Evolutionary conservation across 2,888 invertebrate species (phyloP), one percentile per base, ranked within the genome.

Genomic region (Lasioglossum marginatum): DNA sequence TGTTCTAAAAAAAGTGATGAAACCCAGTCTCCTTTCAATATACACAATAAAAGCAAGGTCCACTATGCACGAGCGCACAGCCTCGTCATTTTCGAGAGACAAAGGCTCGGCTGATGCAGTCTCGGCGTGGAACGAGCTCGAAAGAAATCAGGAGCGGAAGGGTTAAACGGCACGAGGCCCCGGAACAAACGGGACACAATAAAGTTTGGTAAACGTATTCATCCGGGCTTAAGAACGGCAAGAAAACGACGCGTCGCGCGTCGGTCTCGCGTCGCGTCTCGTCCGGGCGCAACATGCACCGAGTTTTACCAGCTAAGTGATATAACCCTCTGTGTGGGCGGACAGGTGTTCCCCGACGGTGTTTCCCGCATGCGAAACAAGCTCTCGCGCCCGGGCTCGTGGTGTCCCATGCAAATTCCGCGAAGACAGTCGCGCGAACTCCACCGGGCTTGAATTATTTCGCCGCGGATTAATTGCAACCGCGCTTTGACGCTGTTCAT

Each of bases 271-370:
- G 23, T 57, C 57, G 45, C 48, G 19, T 79, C 31, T 16, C n/a
- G 4, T 27, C 52, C 60, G 31, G 63, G 82, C 75, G 72, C 52
- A 37, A 73, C 72, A 72, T 76, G 79, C 77, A 27, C 6, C 68
- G 83, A 77, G 75, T 78, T 79, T 82, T 74, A 77, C 77, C 81
- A 72, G 77, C 73, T 84, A 92, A 93, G 93, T 93, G 89, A 89
- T 92, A 90, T 79, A 90, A 88, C 83, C 82, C 83, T 85, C 87
- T 82, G 87, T 92, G 87, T 78, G 86, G 89, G 85, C 92, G 92
- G 92, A 89, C 93, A 92, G 92, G 88, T 91, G 88, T 70, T 74
- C 70, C 37, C 66, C 63, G 27, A 37, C 68, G 70, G 43, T 27
- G 85, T 70, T 79, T 63, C 66, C 70, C 60, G 80, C 80, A 73